These are phyloP conservation scores for Molossus molossus DNA, from an alignment of 2,797 vertebrate genomes.

Conservation along the genomic window DNA sequence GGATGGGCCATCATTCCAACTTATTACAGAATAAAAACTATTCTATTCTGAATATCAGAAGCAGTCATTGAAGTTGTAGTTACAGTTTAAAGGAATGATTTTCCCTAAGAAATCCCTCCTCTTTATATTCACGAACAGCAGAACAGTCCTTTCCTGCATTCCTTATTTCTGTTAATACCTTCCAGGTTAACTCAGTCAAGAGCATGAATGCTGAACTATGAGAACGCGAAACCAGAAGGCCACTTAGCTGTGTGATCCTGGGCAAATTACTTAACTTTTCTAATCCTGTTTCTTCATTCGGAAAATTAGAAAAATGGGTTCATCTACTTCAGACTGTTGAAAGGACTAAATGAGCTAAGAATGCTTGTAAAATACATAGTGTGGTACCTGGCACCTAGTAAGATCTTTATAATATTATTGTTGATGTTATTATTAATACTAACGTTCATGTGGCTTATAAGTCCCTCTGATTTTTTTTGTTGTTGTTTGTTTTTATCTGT, in stretches of 20 bases:
- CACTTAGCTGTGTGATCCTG: neutral
- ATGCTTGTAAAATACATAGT: neutral
- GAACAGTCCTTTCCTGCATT: neutral
- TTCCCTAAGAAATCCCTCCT: neutral
- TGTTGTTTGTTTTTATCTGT: neutral
- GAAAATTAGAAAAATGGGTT: conserved; percentile 20
- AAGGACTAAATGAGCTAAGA: neutral
- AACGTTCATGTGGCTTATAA: neutral
- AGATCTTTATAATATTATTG: neutral
- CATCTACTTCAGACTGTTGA: neutral
- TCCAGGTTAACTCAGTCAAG: neutral
- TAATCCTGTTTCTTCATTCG: conserved; percentile 2
- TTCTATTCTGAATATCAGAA: conserved; percentile 63
- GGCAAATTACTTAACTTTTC: neutral
- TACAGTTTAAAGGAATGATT: conserved; percentile 17
- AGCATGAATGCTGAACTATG: neutral
- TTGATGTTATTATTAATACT: neutral
- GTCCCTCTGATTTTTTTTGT: neutral
- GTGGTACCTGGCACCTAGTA: neutral
- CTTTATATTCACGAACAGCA: neutral
- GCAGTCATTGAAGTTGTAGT: conserved; percentile 37
- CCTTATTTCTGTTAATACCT: neutral
- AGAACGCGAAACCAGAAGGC: neutral
- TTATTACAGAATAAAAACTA: conserved; percentile 45
- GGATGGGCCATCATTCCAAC: neutral